These are phyloP conservation scores for Melanotaenia trifasciata DNA, from an alignment of 2,797 vertebrate genomes.

Conservation along the genomic window DNA sequence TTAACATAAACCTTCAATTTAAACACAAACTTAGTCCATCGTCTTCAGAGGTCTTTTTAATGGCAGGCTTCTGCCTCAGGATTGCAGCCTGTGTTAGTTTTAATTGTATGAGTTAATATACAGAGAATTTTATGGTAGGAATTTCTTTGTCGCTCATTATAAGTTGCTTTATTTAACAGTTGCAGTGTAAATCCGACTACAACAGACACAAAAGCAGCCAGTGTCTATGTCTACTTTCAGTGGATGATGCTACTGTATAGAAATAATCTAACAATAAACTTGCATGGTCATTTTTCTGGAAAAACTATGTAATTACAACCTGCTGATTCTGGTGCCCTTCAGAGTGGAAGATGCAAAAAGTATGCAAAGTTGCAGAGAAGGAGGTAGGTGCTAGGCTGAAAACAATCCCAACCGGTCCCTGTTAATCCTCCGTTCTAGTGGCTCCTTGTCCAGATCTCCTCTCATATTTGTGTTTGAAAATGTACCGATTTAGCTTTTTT, in stretches of 20 bases:
- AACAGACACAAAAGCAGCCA: background rate
- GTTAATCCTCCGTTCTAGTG: background rate
- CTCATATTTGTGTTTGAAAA: background rate
- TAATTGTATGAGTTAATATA: constrained; percentile 45
- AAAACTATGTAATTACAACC: background rate
- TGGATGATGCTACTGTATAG: background rate
- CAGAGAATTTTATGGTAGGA: constrained; percentile 47
- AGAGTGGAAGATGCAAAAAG: too few species aligned
- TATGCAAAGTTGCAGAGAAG: background rate
- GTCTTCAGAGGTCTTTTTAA: constrained; percentile 4
- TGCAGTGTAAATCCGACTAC: background rate
- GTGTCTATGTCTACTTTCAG: background rate
- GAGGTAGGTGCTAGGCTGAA: background rate
- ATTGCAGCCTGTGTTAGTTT: constrained; percentile 14
- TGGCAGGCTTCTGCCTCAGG: constrained; percentile 35
- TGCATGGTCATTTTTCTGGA: background rate
- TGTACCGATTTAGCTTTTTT: background rate
- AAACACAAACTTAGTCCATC: constrained; percentile 24
- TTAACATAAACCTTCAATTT: constrained; percentile 46
- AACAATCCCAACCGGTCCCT: background rate
- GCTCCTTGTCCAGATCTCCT: too few species aligned
- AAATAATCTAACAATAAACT: background rate
- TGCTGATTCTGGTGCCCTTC: too few species aligned
- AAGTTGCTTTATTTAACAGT: constrained; percentile 28
- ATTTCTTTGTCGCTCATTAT: constrained; percentile 42